Conservation (phyloP, 2,797 vertebrate species). For the Myiothlypis coronata region DNA sequence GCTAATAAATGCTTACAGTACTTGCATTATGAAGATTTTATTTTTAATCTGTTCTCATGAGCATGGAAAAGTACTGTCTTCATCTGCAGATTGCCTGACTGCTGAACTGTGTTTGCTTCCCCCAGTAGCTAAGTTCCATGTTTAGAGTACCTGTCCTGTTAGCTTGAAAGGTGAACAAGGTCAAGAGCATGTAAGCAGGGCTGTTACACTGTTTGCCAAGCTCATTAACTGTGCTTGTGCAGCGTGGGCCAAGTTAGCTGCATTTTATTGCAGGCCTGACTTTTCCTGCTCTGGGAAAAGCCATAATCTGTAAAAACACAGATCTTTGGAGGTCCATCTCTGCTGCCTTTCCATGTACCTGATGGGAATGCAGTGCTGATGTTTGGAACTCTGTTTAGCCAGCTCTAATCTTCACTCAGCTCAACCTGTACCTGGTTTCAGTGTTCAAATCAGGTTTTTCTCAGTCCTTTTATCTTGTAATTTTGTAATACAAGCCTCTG, state of each 20-base stretch:
- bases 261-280: neutral
- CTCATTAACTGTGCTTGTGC: neutral
- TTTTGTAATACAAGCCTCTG: neutral
- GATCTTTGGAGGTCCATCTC: accelerated
- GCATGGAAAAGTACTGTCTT: neutral
- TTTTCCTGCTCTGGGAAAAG: neutral
- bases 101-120: neutral
- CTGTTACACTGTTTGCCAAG: neutral
- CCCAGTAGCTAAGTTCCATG: neutral
- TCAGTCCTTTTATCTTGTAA: neutral
- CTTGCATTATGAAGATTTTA: neutral
- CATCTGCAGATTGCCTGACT: neutral
- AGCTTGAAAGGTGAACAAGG: neutral
- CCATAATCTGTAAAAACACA: neutral
- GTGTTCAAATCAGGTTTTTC: neutral
- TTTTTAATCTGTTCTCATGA: neutral
- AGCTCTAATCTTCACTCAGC: neutral
- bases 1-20: neutral
- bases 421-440: neutral
- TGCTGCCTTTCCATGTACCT: neutral
- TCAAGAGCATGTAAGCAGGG: neutral
- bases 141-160: neutral
- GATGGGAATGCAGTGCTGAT: neutral
- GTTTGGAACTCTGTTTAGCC: neutral
- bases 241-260: neutral